Evolutionary conservation across 35 echinoderm and acorn worm species (phyloP).

Genomic region (Diadema setosum): DNA sequence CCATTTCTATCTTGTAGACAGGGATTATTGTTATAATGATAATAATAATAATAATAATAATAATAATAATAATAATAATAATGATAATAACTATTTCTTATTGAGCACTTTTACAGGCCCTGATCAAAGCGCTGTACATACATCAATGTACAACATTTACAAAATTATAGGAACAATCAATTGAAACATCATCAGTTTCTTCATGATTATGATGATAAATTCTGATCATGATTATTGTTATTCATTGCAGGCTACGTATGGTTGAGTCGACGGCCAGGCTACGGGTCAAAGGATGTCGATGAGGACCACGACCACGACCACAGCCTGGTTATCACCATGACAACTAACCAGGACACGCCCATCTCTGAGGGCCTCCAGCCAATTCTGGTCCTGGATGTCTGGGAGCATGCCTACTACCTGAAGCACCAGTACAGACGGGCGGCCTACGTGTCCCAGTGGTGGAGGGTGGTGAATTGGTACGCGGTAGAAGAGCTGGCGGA

Average conservation of each 20-base stretch:
- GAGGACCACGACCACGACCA: background rate
- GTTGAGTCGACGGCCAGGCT: conserved; percentile 36
- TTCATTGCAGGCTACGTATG: conserved; percentile 61
- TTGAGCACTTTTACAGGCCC: too few species aligned
- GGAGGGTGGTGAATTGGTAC: conserved; percentile 68
- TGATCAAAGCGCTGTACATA: too few species aligned
- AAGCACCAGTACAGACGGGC: conserved; percentile 55
- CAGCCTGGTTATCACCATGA: conserved; percentile 25
- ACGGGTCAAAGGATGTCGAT: background rate
- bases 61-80: too few species aligned
- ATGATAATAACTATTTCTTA: too few species aligned
- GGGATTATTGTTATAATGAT: too few species aligned
- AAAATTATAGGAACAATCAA: too few species aligned
- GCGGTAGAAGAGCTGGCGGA: conserved; percentile 40
- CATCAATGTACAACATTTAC: too few species aligned
- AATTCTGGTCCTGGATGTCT: conserved; percentile 73
- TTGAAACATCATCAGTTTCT: background rate
- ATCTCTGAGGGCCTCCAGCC: conserved; percentile 53
- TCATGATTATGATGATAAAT: background rate
- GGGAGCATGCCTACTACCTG: conserved; percentile 86
- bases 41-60: too few species aligned
- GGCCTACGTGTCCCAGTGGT: conserved; percentile 58
- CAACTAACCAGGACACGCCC: conserved; percentile 69
- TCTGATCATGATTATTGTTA: background rate
- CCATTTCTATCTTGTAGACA: too few species aligned